A percentile compares a stretch with the other conserved stretches of the same genome.
Conservation (phyloP, 1,140 invertebrate species). For the Leptinotarsa defecta region DNA sequence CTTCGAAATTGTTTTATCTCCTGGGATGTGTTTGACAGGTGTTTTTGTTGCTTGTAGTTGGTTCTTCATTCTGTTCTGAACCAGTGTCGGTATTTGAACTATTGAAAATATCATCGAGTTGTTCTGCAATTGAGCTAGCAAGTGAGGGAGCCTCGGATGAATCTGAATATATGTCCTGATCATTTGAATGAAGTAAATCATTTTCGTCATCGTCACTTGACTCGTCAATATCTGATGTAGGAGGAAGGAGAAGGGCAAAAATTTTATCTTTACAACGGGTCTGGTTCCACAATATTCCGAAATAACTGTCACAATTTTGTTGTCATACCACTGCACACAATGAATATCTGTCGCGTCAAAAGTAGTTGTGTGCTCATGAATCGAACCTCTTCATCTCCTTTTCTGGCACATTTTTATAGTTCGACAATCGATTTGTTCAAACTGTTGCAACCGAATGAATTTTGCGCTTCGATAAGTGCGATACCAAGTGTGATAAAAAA, state of each 20-base stretch:
- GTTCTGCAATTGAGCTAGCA: conserved; percentile 14
- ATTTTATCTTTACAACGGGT: conserved; percentile 39
- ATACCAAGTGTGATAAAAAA: conserved; percentile 6
- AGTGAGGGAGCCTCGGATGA: conserved; percentile 18
- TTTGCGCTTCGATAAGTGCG: not conserved
- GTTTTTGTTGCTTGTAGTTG: not conserved
- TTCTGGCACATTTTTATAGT: not conserved
- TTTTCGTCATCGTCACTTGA: conserved; percentile 11
- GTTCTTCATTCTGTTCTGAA: conserved; percentile 25
- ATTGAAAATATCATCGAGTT: not conserved
- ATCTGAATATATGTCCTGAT: conserved; percentile 25
- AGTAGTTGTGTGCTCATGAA: not conserved
- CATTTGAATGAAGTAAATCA: not conserved
- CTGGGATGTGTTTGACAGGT: not conserved
- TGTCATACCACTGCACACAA: conserved; percentile 33
- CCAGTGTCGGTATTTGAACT: conserved; percentile 22
- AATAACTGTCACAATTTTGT: conserved; percentile 41
- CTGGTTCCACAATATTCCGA: conserved; percentile 54
- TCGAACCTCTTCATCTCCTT: conserved; percentile 1
- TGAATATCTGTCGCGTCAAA: conserved; percentile 12
- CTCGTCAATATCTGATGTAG: conserved; percentile 23
- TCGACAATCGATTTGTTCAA: not conserved
- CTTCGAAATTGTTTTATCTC: not conserved
- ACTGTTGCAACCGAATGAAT: not conserved
- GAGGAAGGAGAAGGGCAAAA: conserved; percentile 13